Percentiles rank a stretch among this genome's conserved stretches.
Conservation (phyloP, 2,888 invertebrate species). For the Cheilosia vernalis region DNA sequence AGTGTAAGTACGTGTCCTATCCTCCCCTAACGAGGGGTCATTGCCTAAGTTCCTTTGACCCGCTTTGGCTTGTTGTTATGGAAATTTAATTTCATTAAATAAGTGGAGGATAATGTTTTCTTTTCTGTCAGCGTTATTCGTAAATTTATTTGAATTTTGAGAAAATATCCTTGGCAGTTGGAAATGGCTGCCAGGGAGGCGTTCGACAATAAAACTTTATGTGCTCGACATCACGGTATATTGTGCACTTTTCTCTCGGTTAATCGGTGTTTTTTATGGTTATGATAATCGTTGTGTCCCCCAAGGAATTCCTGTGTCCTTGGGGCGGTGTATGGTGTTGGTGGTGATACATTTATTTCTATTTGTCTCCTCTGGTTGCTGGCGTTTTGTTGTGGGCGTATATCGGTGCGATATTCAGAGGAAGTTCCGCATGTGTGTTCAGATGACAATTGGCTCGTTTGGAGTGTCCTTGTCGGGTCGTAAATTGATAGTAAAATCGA, state of each 20-base stretch:
- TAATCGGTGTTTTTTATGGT: slow-evolving; percentile 63
- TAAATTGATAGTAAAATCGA: slow-evolving; percentile 50
- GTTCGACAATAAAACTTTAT: slow-evolving; percentile 63
- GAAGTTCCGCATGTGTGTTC: slow-evolving; percentile 13
- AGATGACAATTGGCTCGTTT: slow-evolving; percentile 35
- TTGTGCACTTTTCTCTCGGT: slow-evolving; percentile 40
- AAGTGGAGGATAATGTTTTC: neutral
- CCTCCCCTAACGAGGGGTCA: slow-evolving; percentile 10
- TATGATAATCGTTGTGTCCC: slow-evolving; percentile 56
- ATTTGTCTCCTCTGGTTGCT: slow-evolving; percentile 17
- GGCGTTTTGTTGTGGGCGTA: slow-evolving; percentile 6
- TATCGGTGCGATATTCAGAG: slow-evolving; percentile 13
- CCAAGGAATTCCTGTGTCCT: slow-evolving; percentile 32
- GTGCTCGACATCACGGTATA: slow-evolving; percentile 16
- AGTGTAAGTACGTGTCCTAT: slow-evolving; percentile 10
- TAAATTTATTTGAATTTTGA: slow-evolving; percentile 15
- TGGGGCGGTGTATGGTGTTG: slow-evolving; percentile 10
- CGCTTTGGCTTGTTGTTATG: slow-evolving; percentile 25
- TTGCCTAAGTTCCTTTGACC: slow-evolving; percentile 14
- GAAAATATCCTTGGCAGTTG: slow-evolving; percentile 17
- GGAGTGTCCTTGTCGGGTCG: slow-evolving; percentile 40
- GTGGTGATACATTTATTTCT: slow-evolving; percentile 31
- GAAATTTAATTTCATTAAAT: slow-evolving; percentile 37
- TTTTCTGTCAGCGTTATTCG: neutral
- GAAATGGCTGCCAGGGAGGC: neutral